Base-by-base conservation (phyloP, 2,797 vertebrate genomes). In the Rhinella marina region DNA sequence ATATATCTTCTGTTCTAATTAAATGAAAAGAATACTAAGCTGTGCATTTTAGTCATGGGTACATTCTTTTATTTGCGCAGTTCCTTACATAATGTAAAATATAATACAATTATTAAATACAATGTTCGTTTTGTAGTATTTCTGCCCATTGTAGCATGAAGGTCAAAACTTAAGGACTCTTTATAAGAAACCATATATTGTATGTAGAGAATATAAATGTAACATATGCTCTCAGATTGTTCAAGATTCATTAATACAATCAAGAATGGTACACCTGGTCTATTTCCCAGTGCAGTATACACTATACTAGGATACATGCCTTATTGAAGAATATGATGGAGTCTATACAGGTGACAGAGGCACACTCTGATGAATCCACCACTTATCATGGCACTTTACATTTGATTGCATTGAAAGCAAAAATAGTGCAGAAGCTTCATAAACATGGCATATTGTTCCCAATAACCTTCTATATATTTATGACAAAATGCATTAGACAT, bases 1-100 rank as follows among this genome's bases (percentile, higher is more conserved):
- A 73, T 83, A 21, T 21, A 85, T 80, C 23, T 88, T 78, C 62
- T 84, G 73, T 70, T 82, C 81, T 80, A 84, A 88, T 88, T 88
- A 72, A 79, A 79, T 79, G 23, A 56, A 64, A 48, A 78, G 50
- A 66, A 50, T 16, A 80, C n/a, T 72, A 17, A 16, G 76, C 50
- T 70, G 50, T 72, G 59, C 59, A 54, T 32, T n/a, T 73, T 21
- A 59, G 17, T 59, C 68, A 73, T 75, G 21, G 32, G 41, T 75
- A 25, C 1, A 17, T 41, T 25, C 19, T 57, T 56, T 41, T 57
- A 32, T 48, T 1, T 81, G 21, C 25, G 29, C n/a, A 48, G 2
- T 41, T 41, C 48, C 57, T 32, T 57, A 57, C 21, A 57, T 59
- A 32, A 70, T 70, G 52, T 32, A 41, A 32, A 82, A 82, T 54